These are phyloP conservation scores for Chionodraco myersi DNA, from an alignment of 2,113 vertebrate genomes.

Conservation along the genomic window DNA sequence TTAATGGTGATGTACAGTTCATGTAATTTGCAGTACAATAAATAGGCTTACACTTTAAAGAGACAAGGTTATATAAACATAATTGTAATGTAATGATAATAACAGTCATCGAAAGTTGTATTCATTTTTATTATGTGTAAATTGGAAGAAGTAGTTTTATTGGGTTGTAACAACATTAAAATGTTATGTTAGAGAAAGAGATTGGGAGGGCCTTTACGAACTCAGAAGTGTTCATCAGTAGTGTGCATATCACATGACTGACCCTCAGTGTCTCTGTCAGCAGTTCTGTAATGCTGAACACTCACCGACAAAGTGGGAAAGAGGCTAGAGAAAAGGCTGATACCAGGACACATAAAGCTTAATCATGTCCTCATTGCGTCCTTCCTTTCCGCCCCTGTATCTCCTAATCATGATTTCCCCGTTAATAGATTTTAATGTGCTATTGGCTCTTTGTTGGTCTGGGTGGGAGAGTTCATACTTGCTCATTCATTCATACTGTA, in stretches of 20 bases:
- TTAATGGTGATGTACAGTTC: background rate
- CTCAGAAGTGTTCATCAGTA: constrained; percentile 35
- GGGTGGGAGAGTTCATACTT: background rate
- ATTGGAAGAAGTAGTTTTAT: background rate
- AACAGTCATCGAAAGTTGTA: background rate
- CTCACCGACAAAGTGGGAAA: constrained; percentile 28
- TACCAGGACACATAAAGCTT: constrained; percentile 37
- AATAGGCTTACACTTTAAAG: background rate
- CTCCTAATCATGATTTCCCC: constrained; percentile 18
- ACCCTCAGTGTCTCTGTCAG: constrained; percentile 54
- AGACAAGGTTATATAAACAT: background rate
- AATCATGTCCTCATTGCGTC: constrained; percentile 60
- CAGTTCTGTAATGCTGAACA: constrained; percentile 56
- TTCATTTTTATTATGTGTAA: background rate
- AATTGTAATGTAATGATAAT: background rate
- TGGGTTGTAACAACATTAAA: background rate
- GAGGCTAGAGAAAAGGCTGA: constrained; percentile 42
- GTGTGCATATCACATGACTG: constrained; percentile 52
- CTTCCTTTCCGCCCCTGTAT: constrained; percentile 61
- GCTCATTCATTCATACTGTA: too few relatives aligned
- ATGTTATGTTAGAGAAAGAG: background rate
- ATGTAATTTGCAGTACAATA: background rate
- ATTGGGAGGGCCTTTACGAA: background rate
- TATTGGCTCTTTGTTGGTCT: background rate
- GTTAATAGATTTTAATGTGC: constrained; percentile 12